Base-by-base conservation (phyloP, 2,113 vertebrate genomes). In the Pedetes capensis region DNA sequence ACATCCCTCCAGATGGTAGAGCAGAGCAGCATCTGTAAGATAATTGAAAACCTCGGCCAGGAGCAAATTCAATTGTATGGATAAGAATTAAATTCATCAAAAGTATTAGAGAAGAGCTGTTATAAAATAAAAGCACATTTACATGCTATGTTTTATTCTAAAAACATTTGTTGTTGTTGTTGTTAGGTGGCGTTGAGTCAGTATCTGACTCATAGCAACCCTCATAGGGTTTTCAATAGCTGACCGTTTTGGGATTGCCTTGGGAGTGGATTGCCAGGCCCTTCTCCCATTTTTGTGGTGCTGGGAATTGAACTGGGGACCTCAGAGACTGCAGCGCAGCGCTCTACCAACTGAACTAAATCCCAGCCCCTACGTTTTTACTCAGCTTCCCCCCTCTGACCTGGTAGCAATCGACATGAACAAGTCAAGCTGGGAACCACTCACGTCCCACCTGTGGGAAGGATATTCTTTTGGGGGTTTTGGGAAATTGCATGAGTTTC, bases 401-500 rank as follows among this genome's bases (percentile, higher is more conserved):
- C 39, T 74, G 47, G 23, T 22, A 22, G 82, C 64, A 42, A 39
- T 25, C 11, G 8, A 7, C 8, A 16, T 34, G 9, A 16, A 63
- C 0, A 2, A n/a, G 68, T 14, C 64, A 32, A 86, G 76, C 47
- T 11, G 22, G 63, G 23, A 29, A 34, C 29, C 34, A 16, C 18
- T 34, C 63, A 2, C 20, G 49, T 34, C 18, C 27, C 63, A 2
- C 20, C 57, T 34, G 8, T 16, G 32, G 83, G 29, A 49, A 47
- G 9, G 20, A 1, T 16, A 13, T 2, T 22, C 20, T 42, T 3
- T 3, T 5, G 5, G 44, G 3, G 49, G 20, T 37, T 29, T 66
- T 42, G 1, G 25, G 39, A 74, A 23, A 17, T 1, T 0, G 10
- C 0, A 0, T 1, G 18, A 27, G 32, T 5, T 27, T 55, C 55